Percentiles rank a stretch among this genome's conserved stretches.
phyloP scores from a whole-genome alignment of 2,113 vertebrate species.

The Cynocephalus volans region DNA sequence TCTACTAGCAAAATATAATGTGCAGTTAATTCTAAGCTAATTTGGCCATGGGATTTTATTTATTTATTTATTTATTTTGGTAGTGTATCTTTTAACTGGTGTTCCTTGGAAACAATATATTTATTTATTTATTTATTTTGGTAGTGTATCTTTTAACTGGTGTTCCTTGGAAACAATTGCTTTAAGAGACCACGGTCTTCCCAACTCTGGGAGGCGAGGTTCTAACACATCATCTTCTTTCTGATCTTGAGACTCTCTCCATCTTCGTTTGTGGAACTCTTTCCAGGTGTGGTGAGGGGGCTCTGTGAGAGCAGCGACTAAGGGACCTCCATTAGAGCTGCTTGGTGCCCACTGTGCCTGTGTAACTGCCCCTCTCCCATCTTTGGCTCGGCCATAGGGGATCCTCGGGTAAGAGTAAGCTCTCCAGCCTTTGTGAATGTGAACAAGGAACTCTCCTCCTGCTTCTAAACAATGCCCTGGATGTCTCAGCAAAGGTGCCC shows the following conservation, averaged over 20 bases:
- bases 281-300: background rate
- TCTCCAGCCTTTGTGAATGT: background rate
- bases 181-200: background rate
- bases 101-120: conserved; percentile 24
- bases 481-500: background rate
- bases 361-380: fast-evolving
- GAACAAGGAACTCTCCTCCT: background rate
- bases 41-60: background rate
- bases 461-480: background rate
- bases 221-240: background rate
- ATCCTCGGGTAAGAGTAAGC: background rate
- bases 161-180: conserved; percentile 8
- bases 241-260: background rate
- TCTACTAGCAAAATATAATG: background rate
- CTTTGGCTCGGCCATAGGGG: background rate
- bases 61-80: no score
- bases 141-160: background rate
- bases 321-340: background rate
- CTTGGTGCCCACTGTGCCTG: background rate
- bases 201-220: background rate
- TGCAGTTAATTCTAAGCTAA: background rate
- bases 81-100: background rate
- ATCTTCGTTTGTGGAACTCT: background rate
- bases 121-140: background rate
- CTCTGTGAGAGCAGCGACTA: background rate